Conservation (phyloP, 2,797 vertebrate species). For the Danio choprae region DNA sequence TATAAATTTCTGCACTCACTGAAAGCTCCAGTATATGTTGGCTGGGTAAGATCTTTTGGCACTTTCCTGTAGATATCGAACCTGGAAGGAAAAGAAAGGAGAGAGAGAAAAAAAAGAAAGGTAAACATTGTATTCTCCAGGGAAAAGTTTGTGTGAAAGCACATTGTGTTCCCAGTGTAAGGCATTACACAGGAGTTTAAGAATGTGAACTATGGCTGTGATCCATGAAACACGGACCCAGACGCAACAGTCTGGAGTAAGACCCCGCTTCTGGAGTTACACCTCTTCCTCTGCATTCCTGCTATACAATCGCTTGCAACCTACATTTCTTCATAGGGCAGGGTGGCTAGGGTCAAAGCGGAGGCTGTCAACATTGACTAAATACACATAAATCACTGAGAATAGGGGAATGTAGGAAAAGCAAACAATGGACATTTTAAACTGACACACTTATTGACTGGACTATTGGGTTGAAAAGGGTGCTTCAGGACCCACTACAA, state of each 20-base stretch:
- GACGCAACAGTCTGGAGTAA: slow-evolving; percentile 55
- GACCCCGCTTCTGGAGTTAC: slow-evolving; percentile 53
- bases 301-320: slow-evolving; percentile 59
- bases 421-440: slow-evolving; percentile 28
- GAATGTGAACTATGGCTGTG: slow-evolving; percentile 78
- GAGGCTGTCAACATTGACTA: slow-evolving; percentile 18
- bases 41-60: slow-evolving; percentile 99
- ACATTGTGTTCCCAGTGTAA: slow-evolving; percentile 78
- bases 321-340: slow-evolving; percentile 18
- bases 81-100: slow-evolving; percentile 73
- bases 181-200: slow-evolving; percentile 72
- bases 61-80: slow-evolving; percentile 99
- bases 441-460: slow-evolving; percentile 3
- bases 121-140: slow-evolving; percentile 70
- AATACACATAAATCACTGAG: slow-evolving; percentile 7
- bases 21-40: slow-evolving; percentile 97
- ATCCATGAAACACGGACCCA: slow-evolving; percentile 68
- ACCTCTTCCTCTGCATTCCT: slow-evolving; percentile 65
- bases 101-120: slow-evolving; percentile 41
- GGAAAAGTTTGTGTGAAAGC: slow-evolving; percentile 63
- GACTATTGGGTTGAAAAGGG: not conserved
- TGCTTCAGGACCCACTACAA: not conserved
- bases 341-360: slow-evolving; percentile 33
- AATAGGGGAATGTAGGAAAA: not conserved
- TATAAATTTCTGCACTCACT: slow-evolving; percentile 85